phyloP scores from a whole-genome alignment of 2,797 vertebrate genomes.

The Fundulus diaphanus region DNA sequence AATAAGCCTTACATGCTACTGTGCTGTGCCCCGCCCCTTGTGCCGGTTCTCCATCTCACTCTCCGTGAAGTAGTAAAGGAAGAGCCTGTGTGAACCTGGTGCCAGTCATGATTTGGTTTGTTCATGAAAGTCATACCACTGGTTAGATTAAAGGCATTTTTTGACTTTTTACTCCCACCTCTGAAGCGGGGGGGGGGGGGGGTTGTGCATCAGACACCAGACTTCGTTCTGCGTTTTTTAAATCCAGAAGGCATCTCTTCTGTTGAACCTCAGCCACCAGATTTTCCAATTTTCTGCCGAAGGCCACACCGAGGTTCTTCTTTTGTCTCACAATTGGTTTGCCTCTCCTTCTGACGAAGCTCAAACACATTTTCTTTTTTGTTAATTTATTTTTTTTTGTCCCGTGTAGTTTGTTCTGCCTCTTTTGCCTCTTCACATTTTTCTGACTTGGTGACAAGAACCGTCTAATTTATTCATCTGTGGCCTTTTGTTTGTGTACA shows the following conservation, averaged over 20 bases:
- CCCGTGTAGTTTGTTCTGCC: conserved; percentile 3
- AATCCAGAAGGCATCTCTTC: conserved; percentile 18
- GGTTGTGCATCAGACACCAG: conserved; percentile 6
- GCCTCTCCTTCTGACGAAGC: conserved; percentile 7
- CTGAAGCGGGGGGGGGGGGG: not conserved
- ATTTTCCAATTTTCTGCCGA: conserved; percentile 33
- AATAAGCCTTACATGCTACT: no score
- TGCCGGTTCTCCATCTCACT: no score
- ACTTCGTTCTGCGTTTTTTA: conserved; percentile 17
- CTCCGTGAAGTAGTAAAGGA: no score
- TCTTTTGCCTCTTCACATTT: conserved; percentile 21
- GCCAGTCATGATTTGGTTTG: not conserved
- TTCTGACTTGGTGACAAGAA: conserved; percentile 60
- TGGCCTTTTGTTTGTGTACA: conserved; percentile 70
- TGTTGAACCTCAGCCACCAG: conserved; percentile 41
- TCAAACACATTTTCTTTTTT: no score
- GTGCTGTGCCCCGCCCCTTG: no score
- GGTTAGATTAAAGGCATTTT: not conserved
- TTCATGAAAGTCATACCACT: not conserved
- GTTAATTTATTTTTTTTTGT: not conserved
- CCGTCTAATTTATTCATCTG: conserved; percentile 77
- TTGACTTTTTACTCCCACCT: conserved; percentile 8
- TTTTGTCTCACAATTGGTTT: conserved; percentile 8
- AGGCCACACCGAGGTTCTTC: conserved; percentile 26
- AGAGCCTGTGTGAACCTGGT: no score